Evolutionary conservation across 2,888 invertebrate genomes (phyloP), one percentile per base, ranked within the genome.

Genomic region (Gymnoscelis rufifasciata): DNA sequence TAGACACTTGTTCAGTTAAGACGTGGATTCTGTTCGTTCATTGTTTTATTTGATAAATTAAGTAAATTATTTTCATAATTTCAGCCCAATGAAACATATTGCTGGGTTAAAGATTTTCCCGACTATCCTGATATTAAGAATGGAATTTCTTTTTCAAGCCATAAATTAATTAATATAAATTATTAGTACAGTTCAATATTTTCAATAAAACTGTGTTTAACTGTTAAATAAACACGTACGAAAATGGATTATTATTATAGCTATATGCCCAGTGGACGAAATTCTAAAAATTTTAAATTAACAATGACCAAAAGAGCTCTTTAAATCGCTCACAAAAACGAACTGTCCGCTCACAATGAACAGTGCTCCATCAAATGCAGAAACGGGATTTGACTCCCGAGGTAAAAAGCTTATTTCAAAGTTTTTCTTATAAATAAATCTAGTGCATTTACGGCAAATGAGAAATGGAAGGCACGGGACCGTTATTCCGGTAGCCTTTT

Each of bases 401-500:
- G 55, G 49, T 46, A 51, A 55, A 60, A 62, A 56, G 51, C 52
- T 50, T 52, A 52, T 57, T 51, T 49, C 44, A 53, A 54, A 64
- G 59, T 55, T 66, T 72, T 71, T 61, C 64, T 62, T 62, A 50
- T 60, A 64, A 65, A 68, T 68, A 66, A 68, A 71, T 66, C 61
- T 59, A 56, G 62, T 60, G 62, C 60, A 68, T 67, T 68, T 68
- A 58, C 58, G 49, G 54, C 63, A 57, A 68, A 69, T 62, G 59
- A 50, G 35, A 23, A 43, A 50, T 45, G 13, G 41, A 15, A 19
- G 35, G 31, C 6, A n/a, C 31, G 14, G 39, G 15, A 36, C 28
- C 28, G 29, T 11, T 24, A 35, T 29, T 29, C 43, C 37, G 43
- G 15, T n/a, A 43, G 38, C 47, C 62, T 60, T 67, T 66, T 60